Evolutionary conservation across 37 sponge, comb jelly and placozoan genomes (phyloP).

Genomic region (Oopsacas minuta): DNA sequence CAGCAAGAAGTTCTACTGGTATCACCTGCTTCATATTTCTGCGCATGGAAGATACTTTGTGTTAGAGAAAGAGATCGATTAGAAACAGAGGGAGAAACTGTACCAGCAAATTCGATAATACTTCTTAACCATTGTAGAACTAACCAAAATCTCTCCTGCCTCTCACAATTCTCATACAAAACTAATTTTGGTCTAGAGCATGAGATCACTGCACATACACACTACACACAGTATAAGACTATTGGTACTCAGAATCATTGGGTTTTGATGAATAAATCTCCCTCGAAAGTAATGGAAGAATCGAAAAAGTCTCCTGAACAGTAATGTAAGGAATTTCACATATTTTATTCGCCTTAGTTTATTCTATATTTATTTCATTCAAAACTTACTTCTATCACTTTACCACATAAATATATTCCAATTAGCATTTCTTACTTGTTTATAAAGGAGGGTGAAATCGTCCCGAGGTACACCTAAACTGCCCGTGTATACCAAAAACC

Average conservation of each 20-base stretch:
- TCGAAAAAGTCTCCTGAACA: background rate
- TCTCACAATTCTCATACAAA: slow-evolving; percentile 54
- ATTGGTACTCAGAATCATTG: slow-evolving; percentile 76
- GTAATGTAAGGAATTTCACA: no score
- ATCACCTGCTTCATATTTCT: slow-evolving; percentile 38
- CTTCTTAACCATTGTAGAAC: slow-evolving; percentile 92
- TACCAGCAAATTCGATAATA: slow-evolving; percentile 47
- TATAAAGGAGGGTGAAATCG: no score
- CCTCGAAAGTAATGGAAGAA: slow-evolving; percentile 9
- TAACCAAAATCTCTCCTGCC: slow-evolving; percentile 69
- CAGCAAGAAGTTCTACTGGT: slow-evolving; percentile 63
- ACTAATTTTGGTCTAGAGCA: slow-evolving; percentile 88
- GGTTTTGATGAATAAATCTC: slow-evolving; percentile 51
- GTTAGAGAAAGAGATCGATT: slow-evolving; percentile 60
- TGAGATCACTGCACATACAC: slow-evolving; percentile 73
- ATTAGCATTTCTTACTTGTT: no score
- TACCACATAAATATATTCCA: no score
- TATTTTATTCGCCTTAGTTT: no score
- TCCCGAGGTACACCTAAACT: no score
- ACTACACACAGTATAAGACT: slow-evolving; percentile 76
- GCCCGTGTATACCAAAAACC: no score
- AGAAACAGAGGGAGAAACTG: slow-evolving; percentile 68
- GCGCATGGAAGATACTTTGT: slow-evolving; percentile 59
- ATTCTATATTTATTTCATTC: no score
- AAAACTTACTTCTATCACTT: no score